phyloP scores from a whole-genome alignment of 2,888 invertebrate species.

The Cybosia mesomella region DNA sequence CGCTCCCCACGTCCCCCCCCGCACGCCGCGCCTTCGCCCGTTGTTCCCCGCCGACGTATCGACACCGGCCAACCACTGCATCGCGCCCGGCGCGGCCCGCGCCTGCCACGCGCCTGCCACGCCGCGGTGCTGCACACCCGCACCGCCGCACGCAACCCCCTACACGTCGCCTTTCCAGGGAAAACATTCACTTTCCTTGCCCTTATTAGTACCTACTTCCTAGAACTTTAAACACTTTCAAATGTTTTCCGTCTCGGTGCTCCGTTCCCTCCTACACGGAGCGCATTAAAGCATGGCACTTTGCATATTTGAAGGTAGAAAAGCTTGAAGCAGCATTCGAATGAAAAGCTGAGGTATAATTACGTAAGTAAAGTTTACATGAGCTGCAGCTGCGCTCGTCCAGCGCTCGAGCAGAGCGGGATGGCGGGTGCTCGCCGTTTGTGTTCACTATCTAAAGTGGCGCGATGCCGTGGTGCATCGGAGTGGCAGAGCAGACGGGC shows the following conservation, averaged over 20 bases:
- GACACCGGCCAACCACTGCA: constrained; percentile 82
- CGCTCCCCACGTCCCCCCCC: constrained; percentile 52
- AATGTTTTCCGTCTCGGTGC: constrained; percentile 30
- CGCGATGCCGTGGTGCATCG: constrained; percentile 32
- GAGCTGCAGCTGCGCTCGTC: constrained; percentile 24
- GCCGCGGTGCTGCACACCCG: constrained; percentile 46
- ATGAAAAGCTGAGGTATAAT: constrained; percentile 24
- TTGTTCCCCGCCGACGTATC: constrained; percentile 71
- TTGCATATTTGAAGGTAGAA: constrained; percentile 10
- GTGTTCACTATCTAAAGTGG: constrained; percentile 26
- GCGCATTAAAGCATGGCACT: neutral
- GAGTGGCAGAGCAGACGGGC: constrained; percentile 36
- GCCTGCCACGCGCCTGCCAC: constrained; percentile 56
- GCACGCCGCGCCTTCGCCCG: constrained; percentile 50
- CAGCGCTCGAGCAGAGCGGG: constrained; percentile 10
- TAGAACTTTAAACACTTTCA: constrained; percentile 59
- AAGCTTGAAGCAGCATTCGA: constrained; percentile 23
- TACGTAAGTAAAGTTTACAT: constrained; percentile 45
- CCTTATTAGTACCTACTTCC: constrained; percentile 62
- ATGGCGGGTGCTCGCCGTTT: constrained; percentile 22
- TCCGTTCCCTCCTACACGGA: neutral
- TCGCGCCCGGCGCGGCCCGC: constrained; percentile 62
- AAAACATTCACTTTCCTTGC: constrained; percentile 68
- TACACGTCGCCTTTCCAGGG: constrained; percentile 53
- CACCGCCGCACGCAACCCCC: constrained; percentile 59